Evolutionary conservation across 2,797 vertebrate genomes (phyloP).

Genomic region (Acipenser ruthenus): DNA sequence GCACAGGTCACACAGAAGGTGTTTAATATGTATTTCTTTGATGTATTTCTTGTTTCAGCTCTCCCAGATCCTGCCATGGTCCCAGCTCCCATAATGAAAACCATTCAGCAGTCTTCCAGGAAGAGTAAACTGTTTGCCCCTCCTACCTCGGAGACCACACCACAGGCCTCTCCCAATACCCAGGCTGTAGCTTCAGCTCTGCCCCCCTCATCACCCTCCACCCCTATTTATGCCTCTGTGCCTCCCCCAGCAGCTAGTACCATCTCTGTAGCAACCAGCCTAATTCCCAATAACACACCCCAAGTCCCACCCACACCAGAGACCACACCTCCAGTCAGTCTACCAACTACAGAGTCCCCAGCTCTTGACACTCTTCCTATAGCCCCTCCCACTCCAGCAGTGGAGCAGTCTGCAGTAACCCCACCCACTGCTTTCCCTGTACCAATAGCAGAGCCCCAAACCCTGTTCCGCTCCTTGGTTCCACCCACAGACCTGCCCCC

Average conservation of each 20-base stretch:
- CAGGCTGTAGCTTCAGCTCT: neutral
- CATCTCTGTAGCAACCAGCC: neutral
- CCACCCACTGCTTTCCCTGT: too few relatives aligned
- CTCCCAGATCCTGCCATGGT: slow-evolving; percentile 41
- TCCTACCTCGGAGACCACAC: neutral
- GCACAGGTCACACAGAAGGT: neutral
- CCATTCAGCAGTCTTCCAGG: slow-evolving; percentile 42
- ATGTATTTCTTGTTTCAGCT: slow-evolving; percentile 30
- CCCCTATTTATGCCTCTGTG: neutral
- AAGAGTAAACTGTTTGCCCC: slow-evolving; percentile 22
- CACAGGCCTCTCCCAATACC: rapidly evolving
- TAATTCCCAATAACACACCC: neutral
- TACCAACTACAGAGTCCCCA: neutral
- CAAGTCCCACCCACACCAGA: neutral
- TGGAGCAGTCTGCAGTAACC: neutral
- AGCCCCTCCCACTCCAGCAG: neutral
- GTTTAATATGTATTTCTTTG: neutral
- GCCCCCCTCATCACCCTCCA: neutral
- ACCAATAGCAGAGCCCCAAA: too few relatives aligned
- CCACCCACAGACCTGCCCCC: neutral
- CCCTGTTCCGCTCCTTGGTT: neutral
- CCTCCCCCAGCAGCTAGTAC: neutral
- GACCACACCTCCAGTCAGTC: neutral
- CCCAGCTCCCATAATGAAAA: slow-evolving; percentile 49
- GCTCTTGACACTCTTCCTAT: neutral